phyloP scores from a whole-genome alignment of 2,113 vertebrate genomes.

The Aspidoscelis tigris region DNA sequence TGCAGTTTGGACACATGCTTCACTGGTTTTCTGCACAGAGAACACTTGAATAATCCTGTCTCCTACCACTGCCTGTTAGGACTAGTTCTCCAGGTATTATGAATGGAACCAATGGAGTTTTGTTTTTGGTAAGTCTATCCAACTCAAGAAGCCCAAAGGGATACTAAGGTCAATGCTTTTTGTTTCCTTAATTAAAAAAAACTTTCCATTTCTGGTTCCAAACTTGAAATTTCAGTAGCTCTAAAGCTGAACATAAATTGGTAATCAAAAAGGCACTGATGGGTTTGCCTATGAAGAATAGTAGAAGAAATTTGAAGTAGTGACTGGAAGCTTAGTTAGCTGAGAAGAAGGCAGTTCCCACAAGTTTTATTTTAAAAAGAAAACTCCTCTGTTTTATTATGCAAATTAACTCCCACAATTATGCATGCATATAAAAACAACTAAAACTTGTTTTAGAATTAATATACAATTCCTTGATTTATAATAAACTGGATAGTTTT shows the following conservation, averaged over 20 bases:
- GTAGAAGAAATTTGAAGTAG: background rate
- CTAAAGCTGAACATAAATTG: background rate
- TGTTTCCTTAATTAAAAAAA: background rate
- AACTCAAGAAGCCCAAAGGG: background rate
- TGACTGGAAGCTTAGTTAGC: too few species aligned
- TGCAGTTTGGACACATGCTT: background rate
- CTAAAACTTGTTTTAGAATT: background rate
- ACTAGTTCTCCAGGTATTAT: too few species aligned
- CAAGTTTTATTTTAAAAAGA: background rate
- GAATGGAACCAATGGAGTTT: background rate
- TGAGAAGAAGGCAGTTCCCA: background rate
- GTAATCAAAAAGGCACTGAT: background rate
- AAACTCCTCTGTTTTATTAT: background rate
- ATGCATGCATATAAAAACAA: background rate
- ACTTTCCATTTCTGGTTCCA: background rate
- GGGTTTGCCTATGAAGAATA: background rate
- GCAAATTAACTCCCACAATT: background rate
- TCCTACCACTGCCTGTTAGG: background rate
- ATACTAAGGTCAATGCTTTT: background rate
- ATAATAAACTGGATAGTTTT: background rate
- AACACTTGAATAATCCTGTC: background rate
- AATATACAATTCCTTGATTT: background rate
- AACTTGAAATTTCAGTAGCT: background rate
- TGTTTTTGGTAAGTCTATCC: background rate
- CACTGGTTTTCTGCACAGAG: background rate